Conservation (phyloP, 30 jellyfish, hydroid and myxozoan genomes). For the Chironex yamaguchii region DNA sequence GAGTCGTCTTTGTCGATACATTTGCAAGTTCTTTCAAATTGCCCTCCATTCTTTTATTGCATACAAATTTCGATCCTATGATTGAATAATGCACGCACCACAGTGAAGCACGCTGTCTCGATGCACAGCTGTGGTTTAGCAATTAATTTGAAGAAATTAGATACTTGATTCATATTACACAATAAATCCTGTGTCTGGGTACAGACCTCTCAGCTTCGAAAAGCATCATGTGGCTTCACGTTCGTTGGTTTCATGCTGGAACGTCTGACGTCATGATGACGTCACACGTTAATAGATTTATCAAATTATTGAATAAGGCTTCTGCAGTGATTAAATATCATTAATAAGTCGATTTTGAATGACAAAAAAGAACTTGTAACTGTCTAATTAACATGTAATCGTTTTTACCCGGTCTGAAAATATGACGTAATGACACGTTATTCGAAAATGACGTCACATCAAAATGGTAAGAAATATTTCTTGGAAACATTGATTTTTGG, state of each 20-base stretch:
- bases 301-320: constrained; percentile 15
- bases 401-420: neutral
- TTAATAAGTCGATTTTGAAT: neutral
- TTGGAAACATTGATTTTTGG: constrained; percentile 26
- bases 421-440: constrained; percentile 2
- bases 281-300: constrained; percentile 1
- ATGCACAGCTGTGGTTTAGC: too few relatives aligned
- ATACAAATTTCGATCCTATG: neutral
- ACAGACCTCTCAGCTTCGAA: too few relatives aligned
- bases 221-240: too few relatives aligned
- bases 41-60: neutral
- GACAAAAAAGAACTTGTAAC: neutral
- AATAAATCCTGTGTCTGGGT: too few relatives aligned
- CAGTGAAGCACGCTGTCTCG: too few relatives aligned
- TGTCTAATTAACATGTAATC: neutral
- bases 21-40: neutral
- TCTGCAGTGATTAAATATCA: constrained; percentile 6
- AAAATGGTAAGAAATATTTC: constrained; percentile 9
- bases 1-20: neutral
- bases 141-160: too few relatives aligned
- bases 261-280: constrained; percentile 6
- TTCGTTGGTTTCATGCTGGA: too few relatives aligned
- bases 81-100: neutral
- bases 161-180: too few relatives aligned
- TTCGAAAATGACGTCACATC: constrained; percentile 9